These are phyloP conservation scores for Lithobates sylvaticus DNA, from an alignment of 2,797 vertebrate species.

Conservation along the genomic window DNA sequence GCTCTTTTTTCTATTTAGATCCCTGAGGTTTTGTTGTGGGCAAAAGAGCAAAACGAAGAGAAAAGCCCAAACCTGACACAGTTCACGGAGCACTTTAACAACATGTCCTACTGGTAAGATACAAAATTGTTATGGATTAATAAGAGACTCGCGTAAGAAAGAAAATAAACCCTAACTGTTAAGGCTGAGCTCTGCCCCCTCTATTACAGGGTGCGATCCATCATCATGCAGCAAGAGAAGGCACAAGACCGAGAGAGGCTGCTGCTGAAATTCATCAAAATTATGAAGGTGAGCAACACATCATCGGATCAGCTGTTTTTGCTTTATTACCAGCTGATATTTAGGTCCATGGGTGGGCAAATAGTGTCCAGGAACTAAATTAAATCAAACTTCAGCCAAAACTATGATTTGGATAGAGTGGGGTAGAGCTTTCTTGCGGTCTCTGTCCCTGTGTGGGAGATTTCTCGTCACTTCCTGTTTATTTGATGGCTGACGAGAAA, in stretches of 20 bases:
- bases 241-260: slow-evolving; percentile 96
- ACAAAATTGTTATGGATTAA: neutral
- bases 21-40: slow-evolving; percentile 97
- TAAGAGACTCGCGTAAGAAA: neutral
- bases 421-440: too few species aligned
- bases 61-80: slow-evolving; percentile 98
- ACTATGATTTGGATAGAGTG: too few species aligned
- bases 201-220: slow-evolving; percentile 91
- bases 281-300: slow-evolving; percentile 90
- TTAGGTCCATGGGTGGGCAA: too few species aligned
- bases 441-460: too few species aligned
- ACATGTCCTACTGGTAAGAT: slow-evolving; percentile 98
- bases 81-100: slow-evolving; percentile 99
- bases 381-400: too few species aligned
- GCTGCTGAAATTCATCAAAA: slow-evolving; percentile 98
- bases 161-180: neutral
- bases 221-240: slow-evolving; percentile 98
- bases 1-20: slow-evolving; percentile 78
- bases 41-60: slow-evolving; percentile 98
- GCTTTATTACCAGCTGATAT: too few species aligned
- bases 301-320: too few species aligned
- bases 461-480: too few species aligned
- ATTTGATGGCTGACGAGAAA: too few species aligned
- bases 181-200: neutral
- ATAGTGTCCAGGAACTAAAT: too few species aligned